Conservation (phyloP, 2,113 vertebrate genomes). For the Archocentrus centrarchus region DNA sequence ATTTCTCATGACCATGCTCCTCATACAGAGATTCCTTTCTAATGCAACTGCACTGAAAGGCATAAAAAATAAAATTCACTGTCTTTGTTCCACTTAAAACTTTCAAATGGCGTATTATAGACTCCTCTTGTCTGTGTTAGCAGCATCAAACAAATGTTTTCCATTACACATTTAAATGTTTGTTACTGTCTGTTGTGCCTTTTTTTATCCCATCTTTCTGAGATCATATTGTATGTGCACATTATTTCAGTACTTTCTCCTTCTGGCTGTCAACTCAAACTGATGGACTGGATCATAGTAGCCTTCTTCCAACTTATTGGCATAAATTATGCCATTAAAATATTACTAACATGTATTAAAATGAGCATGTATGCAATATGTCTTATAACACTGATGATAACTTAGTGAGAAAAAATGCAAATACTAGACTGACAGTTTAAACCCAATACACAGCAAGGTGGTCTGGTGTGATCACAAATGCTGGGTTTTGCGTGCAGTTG, state of each 20-base stretch:
- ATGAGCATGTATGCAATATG: not conserved
- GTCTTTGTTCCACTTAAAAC: not conserved
- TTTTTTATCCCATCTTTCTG: too few relatives aligned
- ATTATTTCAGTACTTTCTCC: not conserved
- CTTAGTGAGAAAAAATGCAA: not conserved
- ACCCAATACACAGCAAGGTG: not conserved
- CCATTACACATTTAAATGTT: not conserved
- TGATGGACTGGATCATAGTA: too few relatives aligned
- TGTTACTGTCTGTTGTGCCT: not conserved
- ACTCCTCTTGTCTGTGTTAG: not conserved
- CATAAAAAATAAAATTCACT: not conserved
- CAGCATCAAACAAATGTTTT: conserved; percentile 8
- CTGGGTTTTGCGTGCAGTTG: not conserved
- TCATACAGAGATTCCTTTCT: not conserved
- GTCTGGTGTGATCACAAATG: not conserved
- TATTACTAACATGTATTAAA: not conserved
- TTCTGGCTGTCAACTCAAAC: not conserved
- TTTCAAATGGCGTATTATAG: not conserved
- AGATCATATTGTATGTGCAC: not conserved
- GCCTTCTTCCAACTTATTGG: not conserved
- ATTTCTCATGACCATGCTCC: not conserved
- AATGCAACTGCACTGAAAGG: not conserved
- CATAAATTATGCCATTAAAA: not conserved
- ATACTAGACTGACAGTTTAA: not conserved
- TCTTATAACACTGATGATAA: not conserved